Percentiles rank a stretch among this genome's conserved stretches.
Evolutionary conservation across 2,113 vertebrate species (phyloP).

Genomic region (Cyanistes caeruleus): DNA sequence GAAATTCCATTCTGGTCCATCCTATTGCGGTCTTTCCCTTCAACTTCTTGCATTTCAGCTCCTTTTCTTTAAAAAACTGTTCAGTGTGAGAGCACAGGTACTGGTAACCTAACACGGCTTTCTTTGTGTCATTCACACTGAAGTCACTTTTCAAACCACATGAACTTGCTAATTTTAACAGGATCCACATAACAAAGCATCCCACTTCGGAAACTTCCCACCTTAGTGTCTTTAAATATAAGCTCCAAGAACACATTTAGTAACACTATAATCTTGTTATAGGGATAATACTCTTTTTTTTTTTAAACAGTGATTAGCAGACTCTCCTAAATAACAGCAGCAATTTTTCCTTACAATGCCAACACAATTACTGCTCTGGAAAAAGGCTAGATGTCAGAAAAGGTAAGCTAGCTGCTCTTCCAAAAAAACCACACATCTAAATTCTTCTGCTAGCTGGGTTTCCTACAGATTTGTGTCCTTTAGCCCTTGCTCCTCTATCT

Average conservation of each 20-base stretch:
- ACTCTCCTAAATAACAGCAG: background rate
- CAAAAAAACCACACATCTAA: background rate
- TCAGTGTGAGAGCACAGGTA: background rate
- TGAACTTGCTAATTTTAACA: background rate
- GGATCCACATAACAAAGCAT: background rate
- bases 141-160: background rate
- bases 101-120: background rate
- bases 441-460: background rate
- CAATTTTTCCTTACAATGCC: background rate
- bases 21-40: background rate
- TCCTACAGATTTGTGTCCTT: constrained; percentile 35
- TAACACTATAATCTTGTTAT: background rate
- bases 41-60: background rate
- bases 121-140: background rate
- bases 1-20: background rate
- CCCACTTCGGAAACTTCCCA: background rate
- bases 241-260: background rate
- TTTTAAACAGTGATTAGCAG: background rate
- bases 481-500: constrained; percentile 23
- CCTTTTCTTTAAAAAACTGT: background rate
- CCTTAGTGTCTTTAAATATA: background rate
- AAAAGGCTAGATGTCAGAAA: background rate
- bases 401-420: background rate
- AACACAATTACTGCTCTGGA: background rate
- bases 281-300: background rate